These are phyloP conservation scores for Babylonia areolata DNA, from an alignment of 1,140 invertebrate genomes.

Conservation along the genomic window DNA sequence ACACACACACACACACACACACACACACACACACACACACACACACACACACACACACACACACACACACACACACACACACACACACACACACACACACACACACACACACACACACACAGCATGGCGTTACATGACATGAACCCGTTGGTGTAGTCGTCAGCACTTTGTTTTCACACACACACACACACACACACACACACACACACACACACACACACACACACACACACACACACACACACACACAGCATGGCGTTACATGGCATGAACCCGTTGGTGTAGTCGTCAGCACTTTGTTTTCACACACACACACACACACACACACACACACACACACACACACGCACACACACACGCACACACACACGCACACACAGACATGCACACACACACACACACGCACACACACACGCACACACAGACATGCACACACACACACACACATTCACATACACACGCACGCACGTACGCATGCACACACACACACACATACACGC, in stretches of 20 bases:
- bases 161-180: conserved; percentile 76
- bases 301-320: conserved; percentile 19
- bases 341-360: no score
- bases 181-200: neutral
- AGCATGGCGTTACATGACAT: conserved; percentile 79
- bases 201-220: neutral
- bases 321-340: conserved; percentile 3
- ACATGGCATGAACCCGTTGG: conserved; percentile 78
- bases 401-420: neutral
- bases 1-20: conserved; percentile 16
- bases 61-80: conserved; percentile 16
- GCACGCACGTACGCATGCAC: neutral
- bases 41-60: neutral
- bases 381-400: no score
- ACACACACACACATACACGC: neutral
- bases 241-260: conserved; percentile 74
- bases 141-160: conserved; percentile 80
- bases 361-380: no score
- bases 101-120: conserved; percentile 4
- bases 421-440: neutral
- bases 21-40: conserved; percentile 16
- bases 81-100: conserved; percentile 12
- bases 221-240: neutral
- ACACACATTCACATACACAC: neutral
- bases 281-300: conserved; percentile 80